A percentile compares a stretch with the other conserved stretches of the same genome.
Evolutionary conservation across 23 tunicate species (phyloP).

Genomic region (Aplidium turbinatum): DNA sequence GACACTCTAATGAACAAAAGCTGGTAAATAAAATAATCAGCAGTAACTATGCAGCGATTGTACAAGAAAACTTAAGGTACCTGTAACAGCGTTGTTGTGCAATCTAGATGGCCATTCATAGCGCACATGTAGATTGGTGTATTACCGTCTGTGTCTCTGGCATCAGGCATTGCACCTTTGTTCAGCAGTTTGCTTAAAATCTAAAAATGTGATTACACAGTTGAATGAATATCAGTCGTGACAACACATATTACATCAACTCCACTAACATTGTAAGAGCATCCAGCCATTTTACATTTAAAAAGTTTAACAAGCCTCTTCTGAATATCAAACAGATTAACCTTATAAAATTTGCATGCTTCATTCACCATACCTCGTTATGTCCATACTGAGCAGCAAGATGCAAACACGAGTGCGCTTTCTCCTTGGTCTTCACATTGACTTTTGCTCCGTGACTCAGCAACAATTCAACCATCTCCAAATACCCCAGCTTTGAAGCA

Average conservation of each 20-base stretch:
- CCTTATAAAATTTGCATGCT: not conserved
- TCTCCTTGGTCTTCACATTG: slow-evolving; percentile 20
- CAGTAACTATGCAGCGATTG: too few relatives aligned
- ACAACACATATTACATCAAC: not conserved
- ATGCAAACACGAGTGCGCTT: slow-evolving; percentile 59
- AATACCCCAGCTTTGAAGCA: slow-evolving; percentile 57
- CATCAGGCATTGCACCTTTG: slow-evolving; percentile 41
- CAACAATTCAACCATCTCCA: slow-evolving; percentile 62
- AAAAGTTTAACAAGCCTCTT: too few relatives aligned
- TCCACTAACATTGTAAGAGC: too few relatives aligned
- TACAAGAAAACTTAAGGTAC: too few relatives aligned
- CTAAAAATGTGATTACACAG: not conserved
- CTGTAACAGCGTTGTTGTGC: slow-evolving; percentile 28
- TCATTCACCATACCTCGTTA: slow-evolving; percentile 56
- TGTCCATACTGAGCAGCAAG: slow-evolving; percentile 79
- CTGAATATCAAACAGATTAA: not conserved
- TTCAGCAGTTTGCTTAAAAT: too few relatives aligned
- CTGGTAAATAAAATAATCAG: too few relatives aligned
- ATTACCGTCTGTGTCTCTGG: slow-evolving; percentile 61
- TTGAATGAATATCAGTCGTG: not conserved
- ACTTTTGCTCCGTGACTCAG: slow-evolving; percentile 56
- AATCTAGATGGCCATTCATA: slow-evolving; percentile 53
- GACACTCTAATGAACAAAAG: too few relatives aligned
- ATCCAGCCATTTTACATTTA: too few relatives aligned
- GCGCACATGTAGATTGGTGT: slow-evolving; percentile 80